phyloP scores from a whole-genome alignment of 2,888 invertebrate genomes.

The Ichneumon xanthorius region DNA sequence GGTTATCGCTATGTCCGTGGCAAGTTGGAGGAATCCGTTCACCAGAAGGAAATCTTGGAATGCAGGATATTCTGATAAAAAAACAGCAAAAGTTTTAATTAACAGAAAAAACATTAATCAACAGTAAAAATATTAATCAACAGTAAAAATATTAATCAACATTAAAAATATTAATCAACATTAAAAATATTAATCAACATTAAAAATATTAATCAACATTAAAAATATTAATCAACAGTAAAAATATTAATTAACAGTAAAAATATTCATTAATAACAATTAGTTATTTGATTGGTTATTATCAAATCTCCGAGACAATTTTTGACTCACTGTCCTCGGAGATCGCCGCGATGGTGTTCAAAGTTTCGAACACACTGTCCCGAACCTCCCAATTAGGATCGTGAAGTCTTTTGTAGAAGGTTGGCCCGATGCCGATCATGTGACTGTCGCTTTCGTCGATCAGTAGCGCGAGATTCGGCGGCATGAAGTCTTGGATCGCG shows the following conservation, averaged over 20 bases:
- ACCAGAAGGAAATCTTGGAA: conserved; percentile 90
- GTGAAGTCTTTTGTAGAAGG: conserved; percentile 90
- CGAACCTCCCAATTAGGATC: conserved; percentile 92
- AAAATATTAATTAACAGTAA: no score
- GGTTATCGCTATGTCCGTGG: conserved; percentile 88
- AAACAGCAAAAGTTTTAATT: background rate
- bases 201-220: no score
- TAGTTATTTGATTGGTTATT: background rate
- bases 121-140: no score
- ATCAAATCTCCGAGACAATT: background rate
- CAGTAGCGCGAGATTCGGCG: conserved; percentile 91
- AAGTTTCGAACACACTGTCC: conserved; percentile 91
- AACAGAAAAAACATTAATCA: no score
- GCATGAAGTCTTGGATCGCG: conserved; percentile 91
- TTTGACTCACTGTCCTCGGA: conserved; percentile 89
- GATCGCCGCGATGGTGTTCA: conserved; percentile 89
- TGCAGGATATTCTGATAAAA: conserved; percentile 90
- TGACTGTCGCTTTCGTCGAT: conserved; percentile 87
- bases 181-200: no score
- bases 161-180: no score
- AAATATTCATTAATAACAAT: background rate
- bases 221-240: no score
- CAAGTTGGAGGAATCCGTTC: conserved; percentile 88
- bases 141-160: no score
- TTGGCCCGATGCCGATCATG: conserved; percentile 88